Evolutionary conservation across 2,888 invertebrate genomes (phyloP), one percentile per base, ranked within the genome.

Genomic region (Pristionchus mayeri): DNA sequence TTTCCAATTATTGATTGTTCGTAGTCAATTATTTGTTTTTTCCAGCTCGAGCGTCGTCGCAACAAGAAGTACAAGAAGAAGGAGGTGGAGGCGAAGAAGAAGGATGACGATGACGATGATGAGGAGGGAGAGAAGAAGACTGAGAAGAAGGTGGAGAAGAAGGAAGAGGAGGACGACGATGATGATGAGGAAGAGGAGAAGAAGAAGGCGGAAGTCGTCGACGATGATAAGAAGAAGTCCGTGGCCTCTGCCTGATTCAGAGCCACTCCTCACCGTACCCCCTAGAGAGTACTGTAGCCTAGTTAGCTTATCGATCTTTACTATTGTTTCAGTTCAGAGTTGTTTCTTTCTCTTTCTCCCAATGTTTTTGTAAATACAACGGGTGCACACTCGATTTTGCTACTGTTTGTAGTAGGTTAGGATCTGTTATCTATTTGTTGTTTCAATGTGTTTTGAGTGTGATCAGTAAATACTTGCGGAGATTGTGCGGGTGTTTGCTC

Each of bases 51-150:
- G 84, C 90, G 89, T 85, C 85, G 89, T 44, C 87, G 89, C 79
- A 89, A 88, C 85, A 90, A 90, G 83, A 90, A 90, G 87, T 86
- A 85, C 54, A 89, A 89, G 87, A 89, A 89, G 87, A 89, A 89
- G 87, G 88, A 89, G 67, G 90, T 88, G 75, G 87, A 88, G 82
- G 87, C 86, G 78, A 86, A 85, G 30, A 27, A 24, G 27, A 63
- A 57, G 0, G 85, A 48, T 0, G 80, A 71, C 2, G 85, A 48
- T 0, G 80, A 71, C 2, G 78, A 48, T 3, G 84, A 84, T 1
- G 81, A 50, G 13, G 80, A 67, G 27, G 80, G 7, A 34, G 81
- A 52, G 18, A 54, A 89, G 87, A 87, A 89, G 67, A 89, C 88
- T 67, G 87, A 88, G 82, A 87, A 87, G 78, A 86, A 85, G 30